Evolutionary conservation across 35 echinoderm and acorn worm genomes (phyloP), one percentile per base, ranked within the genome.

Genomic region (Ptychodera flava): DNA sequence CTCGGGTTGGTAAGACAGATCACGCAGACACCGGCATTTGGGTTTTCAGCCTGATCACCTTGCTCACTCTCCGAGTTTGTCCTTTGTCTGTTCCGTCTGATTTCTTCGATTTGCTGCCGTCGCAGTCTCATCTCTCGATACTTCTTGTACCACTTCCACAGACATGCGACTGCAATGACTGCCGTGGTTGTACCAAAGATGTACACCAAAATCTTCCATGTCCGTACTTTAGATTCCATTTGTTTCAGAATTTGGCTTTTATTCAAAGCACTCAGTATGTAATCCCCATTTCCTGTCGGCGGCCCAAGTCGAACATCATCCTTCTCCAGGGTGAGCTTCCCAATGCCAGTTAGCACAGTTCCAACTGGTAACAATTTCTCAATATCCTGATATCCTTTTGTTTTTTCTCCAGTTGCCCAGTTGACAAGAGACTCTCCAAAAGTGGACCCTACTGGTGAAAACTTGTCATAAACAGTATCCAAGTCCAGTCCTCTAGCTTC

Each of bases 381-480:
- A 31, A 97, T 84, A 52, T 90, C 88, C 77, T 99, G 92, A 64
- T 94, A 99, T 29, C 96, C 96, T 83, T 99, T 99, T 0, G 93
- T 99, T 88, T 99, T 99, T 52, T 99, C 96, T 0, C 96, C 96
- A 35, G 90, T 99, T 33, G 96, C 96, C 96, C 96, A 99, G 78
- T 89, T 99, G 33, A 99, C 79, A 53, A 99, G 84, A 37, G 91
- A 89, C 36, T 99, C 90, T 31, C 96, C 90, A 1, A 92, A 31
- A 1, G 96, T 92, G 28, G 93, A 84, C 33, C 88, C 86, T 28
- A 85, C 87, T 30, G 93, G 96, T 52, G 92, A 87, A 81, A 99
- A 99, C 35, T 90, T 90, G 78, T 97, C 96, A 36, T 99, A 82
- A 82, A 99, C 88, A 16, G 86, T 87, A 80, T 94, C 92, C 1